Base-by-base conservation (phyloP, 2,888 invertebrate species). In the Tanypteryx hageni region DNA sequence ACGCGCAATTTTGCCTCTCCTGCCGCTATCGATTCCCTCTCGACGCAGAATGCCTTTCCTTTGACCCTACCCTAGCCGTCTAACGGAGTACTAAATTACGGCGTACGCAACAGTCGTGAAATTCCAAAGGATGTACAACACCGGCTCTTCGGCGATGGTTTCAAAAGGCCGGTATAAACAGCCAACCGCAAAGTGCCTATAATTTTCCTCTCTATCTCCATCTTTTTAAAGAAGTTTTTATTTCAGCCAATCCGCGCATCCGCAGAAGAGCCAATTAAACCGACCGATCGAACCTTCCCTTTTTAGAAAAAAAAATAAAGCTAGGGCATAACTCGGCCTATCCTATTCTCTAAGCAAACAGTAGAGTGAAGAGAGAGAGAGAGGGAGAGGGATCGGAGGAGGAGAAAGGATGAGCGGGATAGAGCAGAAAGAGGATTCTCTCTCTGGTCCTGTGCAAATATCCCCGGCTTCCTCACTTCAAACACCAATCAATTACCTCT, bases 251-350 rank as follows among this genome's bases (percentile, higher is more conserved):
- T 76, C 76, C 76, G 76, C 76, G 27, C 27, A 76, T 76, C 76
- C 44, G 76, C 13, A 13, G 76, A 76, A 76, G 76, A 22, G 76
- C 76, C 76, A 76, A 76, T 76, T 76, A 76, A 76, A 4, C 76
- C 22, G 76, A 76, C 22, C 76, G 11, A 76, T 76, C 76, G 76
- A 76, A 76, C 76, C 76, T 76, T 76, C 44, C 3, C 5, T 76
- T 27, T 27, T 27, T 22, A 27, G 27, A 76, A 76, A 44, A 44
- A 44, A 44, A 44, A 3, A 44, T 44, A 44, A 44, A 44, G 22
- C 76, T 76, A 27, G 76, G 76, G 76, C 76, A 76, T 18, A 27
- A 27, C 76, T 76, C 22, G 76, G 76, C 22, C 22, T 27, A 76
- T 22, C 22, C 76, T 5, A 22, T 76, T 76, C 22, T 13, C 76